A percentile compares a stretch with the other conserved stretches of the same genome.
Conservation (phyloP, 2,888 invertebrate species). For the Eristalis pertinax region DNA sequence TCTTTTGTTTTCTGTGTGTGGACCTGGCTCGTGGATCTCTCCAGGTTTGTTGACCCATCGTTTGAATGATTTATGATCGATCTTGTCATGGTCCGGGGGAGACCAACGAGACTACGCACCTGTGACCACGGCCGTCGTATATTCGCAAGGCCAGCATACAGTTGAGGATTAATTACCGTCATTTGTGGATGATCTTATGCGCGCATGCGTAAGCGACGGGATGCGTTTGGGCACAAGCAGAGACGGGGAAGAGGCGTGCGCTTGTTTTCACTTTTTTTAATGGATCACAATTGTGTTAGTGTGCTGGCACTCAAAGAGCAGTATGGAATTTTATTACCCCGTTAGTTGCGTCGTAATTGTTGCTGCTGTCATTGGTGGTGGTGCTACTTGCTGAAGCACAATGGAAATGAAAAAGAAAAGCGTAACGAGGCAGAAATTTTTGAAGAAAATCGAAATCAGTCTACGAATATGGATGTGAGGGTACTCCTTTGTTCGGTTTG, state of each 20-base stretch:
- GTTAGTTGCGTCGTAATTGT: neutral
- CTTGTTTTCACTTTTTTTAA: slow-evolving; percentile 45
- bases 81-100: slow-evolving; percentile 6
- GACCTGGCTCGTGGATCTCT: slow-evolving; percentile 23
- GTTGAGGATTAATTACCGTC: slow-evolving; percentile 13
- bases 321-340: slow-evolving; percentile 5
- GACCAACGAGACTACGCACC: neutral
- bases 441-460: slow-evolving; percentile 29
- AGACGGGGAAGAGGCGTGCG: neutral
- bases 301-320: slow-evolving; percentile 3
- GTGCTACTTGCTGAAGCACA: neutral
- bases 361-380: neutral
- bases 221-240: neutral
- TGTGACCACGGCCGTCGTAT: neutral
- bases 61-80: slow-evolving; percentile 44
- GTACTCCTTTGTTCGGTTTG: neutral
- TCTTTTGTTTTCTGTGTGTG: slow-evolving; percentile 7
- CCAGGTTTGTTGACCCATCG: slow-evolving; percentile 42
- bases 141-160: slow-evolving; percentile 14
- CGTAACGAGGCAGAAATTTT: slow-evolving; percentile 32
- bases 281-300: slow-evolving; percentile 30
- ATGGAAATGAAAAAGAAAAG: slow-evolving; percentile 44
- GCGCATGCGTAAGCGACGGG: neutral
- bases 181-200: slow-evolving; percentile 6
- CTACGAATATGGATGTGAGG: neutral